Base-by-base conservation (phyloP, 2,888 invertebrate species). In the Nomada hirtipes region DNA sequence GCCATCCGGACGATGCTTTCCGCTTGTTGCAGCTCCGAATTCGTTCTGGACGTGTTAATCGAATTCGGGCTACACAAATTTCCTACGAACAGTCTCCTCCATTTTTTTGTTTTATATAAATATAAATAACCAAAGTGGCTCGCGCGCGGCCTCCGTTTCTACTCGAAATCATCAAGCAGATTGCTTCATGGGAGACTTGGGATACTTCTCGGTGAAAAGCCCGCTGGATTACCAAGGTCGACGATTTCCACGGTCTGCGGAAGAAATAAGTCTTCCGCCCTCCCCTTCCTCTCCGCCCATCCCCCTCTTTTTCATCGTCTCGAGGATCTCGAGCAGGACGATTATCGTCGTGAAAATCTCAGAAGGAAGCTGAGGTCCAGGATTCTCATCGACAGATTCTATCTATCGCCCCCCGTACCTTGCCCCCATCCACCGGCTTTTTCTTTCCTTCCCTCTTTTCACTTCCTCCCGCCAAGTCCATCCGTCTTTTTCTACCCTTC, bases 271-370 rank as follows among this genome's bases (percentile, higher is more conserved):
- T 86, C 82, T 77, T 44, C 57, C 57, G 50, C n/a, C 42, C 26
- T 13, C 57, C 26, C 20, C 50, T n/a, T 59, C 47, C 36, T 36
- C 42, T 20, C 55, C 29, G 44, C 15, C 59, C 29, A 36, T 7
- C 26, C 71, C 42, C 50, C 57, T 63, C 85, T 82, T 69, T 75
- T 76, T 85, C 71, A 78, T 72, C 78, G 79, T 86, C 87, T 78
- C 76, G 76, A 88, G 82, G 79, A 84, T 83, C 84, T 84, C 79
- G 81, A 89, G 84, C 76, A 65, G 81, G 84, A 84, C 88, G 89
- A 91, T 90, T 90, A 91, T 91, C 89, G 85, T 85, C 82, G 85
- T 77, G 82, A 87, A 86, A 91, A 91, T 90, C 90, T 90, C 78
- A 79, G 82, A 78, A 78, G 77, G 86, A 76, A 89, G 76, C 75